Conservation (phyloP, 2,888 invertebrate genomes). For the Folsomia candida region DNA sequence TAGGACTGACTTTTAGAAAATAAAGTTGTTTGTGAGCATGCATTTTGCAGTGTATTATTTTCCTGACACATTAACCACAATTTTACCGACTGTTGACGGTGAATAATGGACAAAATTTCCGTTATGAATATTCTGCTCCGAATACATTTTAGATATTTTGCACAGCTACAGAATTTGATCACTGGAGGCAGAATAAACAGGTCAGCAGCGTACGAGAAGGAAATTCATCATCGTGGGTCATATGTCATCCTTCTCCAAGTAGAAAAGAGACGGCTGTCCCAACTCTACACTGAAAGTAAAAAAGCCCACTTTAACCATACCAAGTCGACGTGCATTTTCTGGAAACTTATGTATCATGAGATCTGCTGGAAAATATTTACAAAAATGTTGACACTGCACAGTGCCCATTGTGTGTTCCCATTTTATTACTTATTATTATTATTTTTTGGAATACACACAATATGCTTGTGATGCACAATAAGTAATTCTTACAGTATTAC, state of each 20-base stretch:
- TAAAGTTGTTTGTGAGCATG: no score
- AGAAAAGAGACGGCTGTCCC: conserved; percentile 14
- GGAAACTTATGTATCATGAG: neutral
- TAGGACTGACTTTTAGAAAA: no score
- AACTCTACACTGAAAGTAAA: neutral
- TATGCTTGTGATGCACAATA: no score
- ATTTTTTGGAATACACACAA: neutral
- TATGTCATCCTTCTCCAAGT: conserved; percentile 5
- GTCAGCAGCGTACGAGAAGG: conserved; percentile 1
- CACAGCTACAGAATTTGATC: neutral
- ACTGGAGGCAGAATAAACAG: neutral
- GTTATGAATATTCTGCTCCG: no score
- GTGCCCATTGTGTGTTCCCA: neutral
- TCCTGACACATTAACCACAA: no score
- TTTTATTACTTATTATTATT: neutral
- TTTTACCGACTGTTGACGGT: no score
- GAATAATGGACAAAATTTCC: no score
- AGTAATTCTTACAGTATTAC: neutral
- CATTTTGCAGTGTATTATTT: no score
- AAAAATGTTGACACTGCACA: neutral
- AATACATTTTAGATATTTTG: no score
- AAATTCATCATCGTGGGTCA: conserved; percentile 11
- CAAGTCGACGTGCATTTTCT: no score
- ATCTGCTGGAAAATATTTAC: neutral
- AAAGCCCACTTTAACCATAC: no score